Conservation (phyloP, 2,113 vertebrate species). For the Pomatorhinus ruficollis region DNA sequence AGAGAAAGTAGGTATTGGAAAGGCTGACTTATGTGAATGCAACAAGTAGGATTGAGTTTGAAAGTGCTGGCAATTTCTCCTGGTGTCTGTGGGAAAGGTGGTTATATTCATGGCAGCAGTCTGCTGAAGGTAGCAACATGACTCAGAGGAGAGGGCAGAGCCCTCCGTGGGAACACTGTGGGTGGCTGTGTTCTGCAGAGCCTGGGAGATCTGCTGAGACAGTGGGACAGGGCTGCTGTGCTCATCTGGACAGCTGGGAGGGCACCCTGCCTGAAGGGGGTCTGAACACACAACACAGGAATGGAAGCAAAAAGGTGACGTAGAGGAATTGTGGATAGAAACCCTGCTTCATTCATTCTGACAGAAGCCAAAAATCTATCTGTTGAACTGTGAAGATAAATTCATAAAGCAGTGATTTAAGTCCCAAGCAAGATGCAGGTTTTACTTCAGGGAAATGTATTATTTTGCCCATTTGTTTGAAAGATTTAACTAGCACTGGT, state of each 20-base stretch:
- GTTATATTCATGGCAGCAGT: background rate
- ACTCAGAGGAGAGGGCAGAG: conserved; percentile 15
- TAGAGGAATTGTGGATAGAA: background rate
- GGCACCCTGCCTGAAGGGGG: background rate
- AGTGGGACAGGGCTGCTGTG: background rate
- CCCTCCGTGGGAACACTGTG: background rate
- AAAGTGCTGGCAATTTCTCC: background rate
- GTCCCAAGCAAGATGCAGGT: background rate
- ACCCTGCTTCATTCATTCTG: background rate
- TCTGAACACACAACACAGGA: background rate
- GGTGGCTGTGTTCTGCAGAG: background rate
- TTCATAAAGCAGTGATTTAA: background rate
- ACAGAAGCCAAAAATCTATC: background rate
- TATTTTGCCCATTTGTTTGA: background rate
- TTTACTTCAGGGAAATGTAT: background rate
- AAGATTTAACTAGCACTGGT: background rate
- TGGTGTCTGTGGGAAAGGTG: background rate
- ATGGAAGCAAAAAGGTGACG: accelerated
- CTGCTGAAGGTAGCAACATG: conserved; percentile 7
- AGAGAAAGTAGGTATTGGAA: background rate
- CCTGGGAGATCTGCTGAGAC: background rate
- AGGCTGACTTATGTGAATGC: background rate
- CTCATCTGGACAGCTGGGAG: background rate
- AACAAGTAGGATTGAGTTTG: background rate
- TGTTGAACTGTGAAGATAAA: background rate